Percentiles rank a stretch among this genome's conserved stretches.
phyloP scores from a whole-genome alignment of 2,888 invertebrate genomes.

The Argynnis bischoffii region DNA sequence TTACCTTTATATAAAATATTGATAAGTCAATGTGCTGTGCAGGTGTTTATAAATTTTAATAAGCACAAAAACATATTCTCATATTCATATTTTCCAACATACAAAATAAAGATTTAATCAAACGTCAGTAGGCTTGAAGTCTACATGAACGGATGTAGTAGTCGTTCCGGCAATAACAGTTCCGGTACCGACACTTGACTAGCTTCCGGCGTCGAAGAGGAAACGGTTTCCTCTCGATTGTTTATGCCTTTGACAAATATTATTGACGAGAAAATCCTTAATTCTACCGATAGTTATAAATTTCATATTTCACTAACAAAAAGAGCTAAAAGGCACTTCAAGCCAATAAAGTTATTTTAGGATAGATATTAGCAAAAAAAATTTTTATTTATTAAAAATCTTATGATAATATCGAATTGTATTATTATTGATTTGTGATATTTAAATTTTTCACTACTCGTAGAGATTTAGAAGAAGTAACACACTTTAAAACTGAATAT shows the following conservation, averaged over 20 bases:
- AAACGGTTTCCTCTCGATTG: constrained; percentile 73
- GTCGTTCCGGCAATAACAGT: constrained; percentile 80
- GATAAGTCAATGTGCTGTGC: no score
- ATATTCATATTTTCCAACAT: not conserved
- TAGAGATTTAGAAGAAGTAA: not conserved
- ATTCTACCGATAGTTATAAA: not conserved
- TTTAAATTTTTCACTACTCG: not conserved
- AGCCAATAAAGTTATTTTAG: no score
- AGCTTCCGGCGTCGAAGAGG: constrained; percentile 74
- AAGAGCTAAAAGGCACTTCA: no score
- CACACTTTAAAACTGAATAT: constrained; percentile 9
- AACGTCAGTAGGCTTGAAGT: constrained; percentile 65
- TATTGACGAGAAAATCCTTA: constrained; percentile 31
- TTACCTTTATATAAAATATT: no score
- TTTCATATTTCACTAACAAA: not conserved
- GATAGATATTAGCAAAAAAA: no score
- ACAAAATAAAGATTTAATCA: constrained; percentile 29
- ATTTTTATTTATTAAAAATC: no score
- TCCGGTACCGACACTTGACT: constrained; percentile 78
- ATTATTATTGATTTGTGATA: no score
- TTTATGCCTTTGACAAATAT: constrained; percentile 64
- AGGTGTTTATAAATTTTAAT: no score
- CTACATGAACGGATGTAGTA: constrained; percentile 74
- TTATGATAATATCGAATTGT: no score
- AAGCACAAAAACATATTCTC: not conserved